Evolutionary conservation across 2,888 invertebrate species (phyloP), one percentile per base, ranked within the genome.

Genomic region (Lottia gigantea): DNA sequence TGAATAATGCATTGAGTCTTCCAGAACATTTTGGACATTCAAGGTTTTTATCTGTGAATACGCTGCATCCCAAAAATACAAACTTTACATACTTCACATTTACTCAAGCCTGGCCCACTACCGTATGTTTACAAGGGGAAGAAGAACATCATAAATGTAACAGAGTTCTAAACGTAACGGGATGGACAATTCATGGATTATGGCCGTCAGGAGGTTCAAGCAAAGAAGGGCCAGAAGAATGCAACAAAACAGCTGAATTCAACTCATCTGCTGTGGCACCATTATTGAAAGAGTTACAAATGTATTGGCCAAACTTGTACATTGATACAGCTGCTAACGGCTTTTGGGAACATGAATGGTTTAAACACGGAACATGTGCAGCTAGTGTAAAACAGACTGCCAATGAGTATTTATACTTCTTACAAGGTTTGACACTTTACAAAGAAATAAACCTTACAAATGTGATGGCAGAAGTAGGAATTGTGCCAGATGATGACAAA

Each of bases 161-260:
- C 23, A 55, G 11, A 19, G 23, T 19, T 55, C 55, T 11, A 12
- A 55, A 55, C 12, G 55, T 55, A 55, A 55, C 19, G 14, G 55
- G 55, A 55, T 55, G 55, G 55, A 55, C 55, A 55, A 55, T 55
- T 23, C 55, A 55, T 23, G 55, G 55, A 23, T 23, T 55, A 55
- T 55, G 55, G 55, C 55, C 55, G 14, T 23, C n/a, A 15, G 23
- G 23, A 55, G 55, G 55, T 11, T 23, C 12, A 0, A 2, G 19
- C 11, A 40, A 40, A 40, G 19, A 55, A 4, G 55, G 55, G 23
- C 55, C 55, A 14, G 19, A 19, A 4, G 19, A 12, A 3, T 55
- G 55, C 23, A 55, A 55, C 14, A 55, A 23, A 23, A 23, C 55
- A 23, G 2, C 12, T 19, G 23, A 19, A 55, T 55, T 55, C 14